Evolutionary conservation across 1,140 invertebrate species (phyloP), one percentile per base, ranked within the genome.

Genomic region (Heliconius hermathena): DNA sequence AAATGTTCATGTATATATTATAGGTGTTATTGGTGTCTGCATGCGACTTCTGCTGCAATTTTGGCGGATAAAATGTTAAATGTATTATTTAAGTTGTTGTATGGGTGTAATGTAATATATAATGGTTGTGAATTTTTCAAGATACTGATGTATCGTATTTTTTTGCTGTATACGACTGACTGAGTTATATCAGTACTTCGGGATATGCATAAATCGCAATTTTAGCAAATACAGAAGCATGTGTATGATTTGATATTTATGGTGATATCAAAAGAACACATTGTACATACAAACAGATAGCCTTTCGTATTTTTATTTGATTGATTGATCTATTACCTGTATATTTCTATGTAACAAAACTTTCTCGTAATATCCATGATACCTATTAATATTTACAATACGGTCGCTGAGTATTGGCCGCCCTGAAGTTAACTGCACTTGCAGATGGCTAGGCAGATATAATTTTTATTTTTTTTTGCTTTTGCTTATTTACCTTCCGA

Each of bases 51-150:
- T 71, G 71, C 57, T 76, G 66, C 66, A 46, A 72, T 41, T 71
- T 71, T 76, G 75, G 41, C 36, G 54, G 41, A 71, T 66, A 73
- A 70, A 49, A 76, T 41, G 72, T 79, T 79, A 41, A 36, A 49
- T 79, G 78, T 72, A 70, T 77, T 80, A 73, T 52, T 54, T 77
- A 80, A 73, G 41, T 46, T 76, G 71, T 80, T 76, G 71, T 80
- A 29, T 77, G 74, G 49, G 57, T 80, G 79, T 76, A 80, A 80
- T 60, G 57, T 60, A 60, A 76, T 66, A 29, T 77, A 54, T 79
- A 80, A 77, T 77, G 79, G 79, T 80, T 80, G 79, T 80, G 79
- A 80, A 76, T 46, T 80, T 73, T 80, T 80, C 57, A 74, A 75
- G 26, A 54, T 60, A 60, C 57, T 22, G 57, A 2, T 9, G 52